Conservation (phyloP, 2,797 vertebrate genomes). For the Atherinosoma microstoma region DNA sequence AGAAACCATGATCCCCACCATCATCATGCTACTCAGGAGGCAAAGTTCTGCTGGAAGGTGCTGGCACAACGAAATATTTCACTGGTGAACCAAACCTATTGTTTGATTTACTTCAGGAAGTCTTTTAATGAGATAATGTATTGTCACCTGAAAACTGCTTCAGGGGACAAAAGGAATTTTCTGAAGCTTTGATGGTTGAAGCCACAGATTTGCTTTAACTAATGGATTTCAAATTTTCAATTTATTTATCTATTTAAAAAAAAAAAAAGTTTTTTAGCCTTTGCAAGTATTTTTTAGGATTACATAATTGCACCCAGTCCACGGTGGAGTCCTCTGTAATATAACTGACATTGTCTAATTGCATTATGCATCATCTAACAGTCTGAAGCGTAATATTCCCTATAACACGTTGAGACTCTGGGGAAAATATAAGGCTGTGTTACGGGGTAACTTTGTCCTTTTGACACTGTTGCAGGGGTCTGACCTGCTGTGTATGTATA, state of each 20-base stretch:
- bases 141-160: background rate
- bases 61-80: background rate
- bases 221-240: background rate
- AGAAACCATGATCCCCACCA: background rate
- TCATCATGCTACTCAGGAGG: background rate
- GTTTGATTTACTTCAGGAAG: background rate
- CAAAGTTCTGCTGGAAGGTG: background rate
- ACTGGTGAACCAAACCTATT: background rate
- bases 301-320: background rate
- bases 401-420: background rate
- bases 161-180: background rate
- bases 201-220: background rate
- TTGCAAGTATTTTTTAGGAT: background rate
- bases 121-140: background rate
- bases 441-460: background rate
- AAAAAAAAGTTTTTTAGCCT: background rate
- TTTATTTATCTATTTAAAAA: background rate
- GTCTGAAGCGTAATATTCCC: background rate
- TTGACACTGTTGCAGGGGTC: background rate
- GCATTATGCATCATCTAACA: background rate
- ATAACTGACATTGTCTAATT: background rate
- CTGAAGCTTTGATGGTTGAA: background rate
- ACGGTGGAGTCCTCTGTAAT: background rate
- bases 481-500: background rate
- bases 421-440: background rate